phyloP scores from a whole-genome alignment of 2,797 vertebrate species.

The Channa striata region DNA sequence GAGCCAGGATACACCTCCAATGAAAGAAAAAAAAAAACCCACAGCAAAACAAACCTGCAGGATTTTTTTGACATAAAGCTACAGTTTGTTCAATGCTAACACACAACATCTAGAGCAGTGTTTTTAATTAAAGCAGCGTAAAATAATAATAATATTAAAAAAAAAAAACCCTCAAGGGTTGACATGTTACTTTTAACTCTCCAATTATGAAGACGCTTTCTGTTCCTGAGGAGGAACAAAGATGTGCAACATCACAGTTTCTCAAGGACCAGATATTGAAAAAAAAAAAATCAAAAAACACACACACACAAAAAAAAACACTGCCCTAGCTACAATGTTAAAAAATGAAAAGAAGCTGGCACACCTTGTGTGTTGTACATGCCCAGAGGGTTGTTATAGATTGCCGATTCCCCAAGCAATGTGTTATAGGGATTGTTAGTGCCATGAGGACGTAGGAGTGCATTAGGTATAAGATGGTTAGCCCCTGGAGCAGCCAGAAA shows the following conservation, averaged over 20 bases:
- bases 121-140: slow-evolving; percentile 55
- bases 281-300: slow-evolving; percentile 41
- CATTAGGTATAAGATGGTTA: slow-evolving; percentile 99
- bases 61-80: slow-evolving; percentile 58
- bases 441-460: slow-evolving; percentile 99
- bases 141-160: slow-evolving; percentile 25
- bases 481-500: slow-evolving; percentile 97
- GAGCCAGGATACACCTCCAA: slow-evolving; percentile 68
- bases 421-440: slow-evolving; percentile 99
- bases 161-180: slow-evolving; percentile 11
- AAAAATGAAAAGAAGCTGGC: slow-evolving; percentile 90
- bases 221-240: slow-evolving; percentile 24
- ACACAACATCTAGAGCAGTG: slow-evolving; percentile 71
- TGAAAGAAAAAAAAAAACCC: slow-evolving; percentile 60
- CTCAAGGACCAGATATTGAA: slow-evolving; percentile 29
- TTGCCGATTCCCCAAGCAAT: slow-evolving; percentile 99
- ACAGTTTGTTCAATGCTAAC: slow-evolving; percentile 46
- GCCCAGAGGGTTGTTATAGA: slow-evolving; percentile 99
- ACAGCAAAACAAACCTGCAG: slow-evolving; percentile 59
- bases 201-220: slow-evolving; percentile 38
- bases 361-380: slow-evolving; percentile 99
- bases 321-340: slow-evolving; percentile 72
- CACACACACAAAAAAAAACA: slow-evolving; percentile 52
- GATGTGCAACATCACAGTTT: slow-evolving; percentile 42
- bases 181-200: slow-evolving; percentile 39